Evolutionary conservation across 2,888 invertebrate species (phyloP).

Genomic region (Crossocerus cetratus): DNA sequence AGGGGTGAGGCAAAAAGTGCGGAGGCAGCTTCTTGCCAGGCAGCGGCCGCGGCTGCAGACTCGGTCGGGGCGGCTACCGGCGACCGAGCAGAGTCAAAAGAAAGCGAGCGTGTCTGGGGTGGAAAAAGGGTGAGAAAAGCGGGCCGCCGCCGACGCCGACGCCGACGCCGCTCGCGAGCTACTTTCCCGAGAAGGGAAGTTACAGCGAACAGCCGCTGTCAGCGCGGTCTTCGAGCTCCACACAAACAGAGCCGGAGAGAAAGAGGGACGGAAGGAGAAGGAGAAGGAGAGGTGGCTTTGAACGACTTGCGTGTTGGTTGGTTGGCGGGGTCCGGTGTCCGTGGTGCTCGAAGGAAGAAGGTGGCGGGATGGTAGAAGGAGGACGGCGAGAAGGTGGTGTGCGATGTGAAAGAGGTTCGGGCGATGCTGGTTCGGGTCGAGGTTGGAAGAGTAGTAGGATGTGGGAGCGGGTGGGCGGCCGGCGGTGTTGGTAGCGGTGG

Average conservation of each 20-base stretch:
- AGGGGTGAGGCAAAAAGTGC: too few relatives aligned
- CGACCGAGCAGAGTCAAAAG: constrained; percentile 19
- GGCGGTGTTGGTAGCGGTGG: constrained; percentile 45
- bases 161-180: constrained; percentile 29
- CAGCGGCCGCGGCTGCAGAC: too few relatives aligned
- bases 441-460: constrained; percentile 27
- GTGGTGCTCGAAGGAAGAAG: constrained; percentile 59
- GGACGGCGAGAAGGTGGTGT: constrained; percentile 47
- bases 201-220: constrained; percentile 59
- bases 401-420: constrained; percentile 38
- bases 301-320: constrained; percentile 69
- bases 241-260: constrained; percentile 68
- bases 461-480: constrained; percentile 21
- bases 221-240: constrained; percentile 64
- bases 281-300: constrained; percentile 67
- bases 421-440: constrained; percentile 9
- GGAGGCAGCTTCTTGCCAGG: too few relatives aligned
- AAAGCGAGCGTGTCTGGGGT: constrained; percentile 13
- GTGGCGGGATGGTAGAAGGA: constrained; percentile 45
- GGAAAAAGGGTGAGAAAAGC: constrained; percentile 5
- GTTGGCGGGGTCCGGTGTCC: too few relatives aligned
- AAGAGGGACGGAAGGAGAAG: too few relatives aligned
- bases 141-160: too few relatives aligned
- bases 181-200: constrained; percentile 50
- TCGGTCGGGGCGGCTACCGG: background rate